Conservation (phyloP, 1,140 invertebrate species). For the Ceratina calcarata region DNA sequence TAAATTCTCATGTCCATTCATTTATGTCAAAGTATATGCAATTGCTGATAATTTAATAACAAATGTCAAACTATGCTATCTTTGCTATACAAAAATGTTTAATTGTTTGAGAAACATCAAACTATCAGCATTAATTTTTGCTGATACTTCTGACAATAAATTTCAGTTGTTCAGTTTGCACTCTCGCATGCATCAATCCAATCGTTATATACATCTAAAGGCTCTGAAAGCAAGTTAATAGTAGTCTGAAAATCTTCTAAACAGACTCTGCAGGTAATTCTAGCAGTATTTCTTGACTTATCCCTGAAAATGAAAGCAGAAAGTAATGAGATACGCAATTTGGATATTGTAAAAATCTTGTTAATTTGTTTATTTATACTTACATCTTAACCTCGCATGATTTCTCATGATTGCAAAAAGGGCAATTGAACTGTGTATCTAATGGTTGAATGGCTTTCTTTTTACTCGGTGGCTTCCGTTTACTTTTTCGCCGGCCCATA, state of each 20-base stretch:
- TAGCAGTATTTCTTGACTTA: constrained; percentile 93
- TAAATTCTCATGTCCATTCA: neutral
- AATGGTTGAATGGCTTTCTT: constrained; percentile 95
- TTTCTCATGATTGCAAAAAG: constrained; percentile 99
- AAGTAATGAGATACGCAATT: constrained; percentile 5
- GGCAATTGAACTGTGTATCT: constrained; percentile 98
- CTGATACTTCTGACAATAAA: neutral
- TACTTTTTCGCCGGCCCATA: constrained; percentile 98
- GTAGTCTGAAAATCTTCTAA: constrained; percentile 97
- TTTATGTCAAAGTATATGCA: neutral
- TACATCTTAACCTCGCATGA: constrained; percentile 99
- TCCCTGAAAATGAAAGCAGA: constrained; percentile 86
- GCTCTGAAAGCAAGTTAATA: constrained; percentile 97
- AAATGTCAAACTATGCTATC: no score
- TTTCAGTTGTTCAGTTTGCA: constrained; percentile 85
- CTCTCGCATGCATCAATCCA: constrained; percentile 99
- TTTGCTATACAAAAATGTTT: no score
- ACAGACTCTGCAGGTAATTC: constrained; percentile 96
- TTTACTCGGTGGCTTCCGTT: constrained; percentile 97
- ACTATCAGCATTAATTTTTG: neutral
- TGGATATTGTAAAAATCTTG: neutral
- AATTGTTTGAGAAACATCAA: no score
- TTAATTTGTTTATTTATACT: constrained; percentile 72
- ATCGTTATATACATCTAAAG: constrained; percentile 99
- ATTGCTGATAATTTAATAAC: no score